Conservation (phyloP, 2,113 vertebrate species). For the Pelusios castaneus region DNA sequence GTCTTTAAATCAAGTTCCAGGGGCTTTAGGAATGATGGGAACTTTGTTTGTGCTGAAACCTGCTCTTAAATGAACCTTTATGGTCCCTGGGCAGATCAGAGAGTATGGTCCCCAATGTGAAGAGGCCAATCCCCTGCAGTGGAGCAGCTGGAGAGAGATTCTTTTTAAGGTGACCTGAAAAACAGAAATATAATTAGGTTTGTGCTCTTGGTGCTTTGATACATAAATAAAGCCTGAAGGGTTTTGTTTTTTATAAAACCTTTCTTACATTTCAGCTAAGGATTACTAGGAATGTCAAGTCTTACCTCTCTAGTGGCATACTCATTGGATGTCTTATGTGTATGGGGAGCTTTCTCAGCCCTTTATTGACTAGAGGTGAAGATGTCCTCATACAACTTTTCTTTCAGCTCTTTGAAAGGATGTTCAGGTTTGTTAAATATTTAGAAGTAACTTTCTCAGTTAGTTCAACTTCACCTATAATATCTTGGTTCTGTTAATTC, state of each 20-base stretch:
- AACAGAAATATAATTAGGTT: neutral
- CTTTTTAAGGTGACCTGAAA: neutral
- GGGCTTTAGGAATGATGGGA: neutral
- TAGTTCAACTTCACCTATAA: neutral
- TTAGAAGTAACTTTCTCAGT: neutral
- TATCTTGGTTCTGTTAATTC: neutral
- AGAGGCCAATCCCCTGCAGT: neutral
- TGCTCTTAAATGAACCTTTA: neutral
- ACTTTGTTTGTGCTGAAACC: neutral
- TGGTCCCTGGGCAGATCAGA: neutral
- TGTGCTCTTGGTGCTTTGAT: neutral
- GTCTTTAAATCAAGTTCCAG: neutral
- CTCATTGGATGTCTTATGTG: neutral
- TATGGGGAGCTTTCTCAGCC: neutral
- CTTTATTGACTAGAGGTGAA: neutral
- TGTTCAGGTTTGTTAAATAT: neutral
- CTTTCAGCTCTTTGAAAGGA: neutral
- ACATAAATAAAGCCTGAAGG: neutral
- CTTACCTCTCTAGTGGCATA: neutral
- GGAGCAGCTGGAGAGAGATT: neutral
- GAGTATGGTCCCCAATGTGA: accelerated
- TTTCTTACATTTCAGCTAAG: neutral
- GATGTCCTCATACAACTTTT: neutral
- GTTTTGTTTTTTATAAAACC: neutral
- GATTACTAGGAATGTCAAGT: neutral